Evolutionary conservation across 2,888 invertebrate species (phyloP).

Genomic region (Cataglyphis cursor): DNA sequence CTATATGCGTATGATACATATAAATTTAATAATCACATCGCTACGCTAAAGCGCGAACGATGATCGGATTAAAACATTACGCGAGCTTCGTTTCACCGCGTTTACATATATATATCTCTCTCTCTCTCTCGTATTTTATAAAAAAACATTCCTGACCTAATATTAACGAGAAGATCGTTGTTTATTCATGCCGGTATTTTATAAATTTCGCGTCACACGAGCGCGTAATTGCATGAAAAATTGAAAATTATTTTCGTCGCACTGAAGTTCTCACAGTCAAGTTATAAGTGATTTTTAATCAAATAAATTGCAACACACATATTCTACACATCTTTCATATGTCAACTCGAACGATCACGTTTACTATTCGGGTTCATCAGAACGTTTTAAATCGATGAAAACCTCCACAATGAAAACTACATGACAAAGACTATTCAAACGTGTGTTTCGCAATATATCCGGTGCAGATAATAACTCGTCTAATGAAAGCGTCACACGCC

Average conservation of each 20-base stretch:
- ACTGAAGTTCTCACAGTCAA: constrained; percentile 16
- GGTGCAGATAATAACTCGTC: constrained; percentile 57
- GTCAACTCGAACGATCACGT: background rate
- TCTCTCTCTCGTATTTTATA: background rate
- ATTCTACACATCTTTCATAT: constrained; percentile 14
- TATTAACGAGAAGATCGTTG: constrained; percentile 44
- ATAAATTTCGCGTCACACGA: constrained; percentile 40
- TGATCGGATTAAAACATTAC: constrained; percentile 53
- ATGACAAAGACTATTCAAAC: constrained; percentile 53
- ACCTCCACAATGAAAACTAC: constrained; percentile 42
- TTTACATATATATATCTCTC: constrained; percentile 25
- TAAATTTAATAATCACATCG: constrained; percentile 52
- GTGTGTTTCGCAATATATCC: constrained; percentile 57
- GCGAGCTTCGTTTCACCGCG: constrained; percentile 50
- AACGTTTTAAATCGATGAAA: constrained; percentile 50
- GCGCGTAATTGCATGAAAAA: constrained; percentile 30
- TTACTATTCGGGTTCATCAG: background rate
- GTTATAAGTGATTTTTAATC: constrained; percentile 41
- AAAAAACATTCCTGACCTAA: constrained; percentile 41
- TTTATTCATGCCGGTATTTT: constrained; percentile 47
- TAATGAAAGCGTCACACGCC: constrained; percentile 54
- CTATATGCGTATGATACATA: constrained; percentile 14
- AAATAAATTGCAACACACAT: constrained; percentile 24
- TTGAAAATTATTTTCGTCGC: constrained; percentile 28
- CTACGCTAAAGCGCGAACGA: constrained; percentile 41